Conservation (phyloP, 2,888 invertebrate genomes). For the Rhamphomyia laevipes region DNA sequence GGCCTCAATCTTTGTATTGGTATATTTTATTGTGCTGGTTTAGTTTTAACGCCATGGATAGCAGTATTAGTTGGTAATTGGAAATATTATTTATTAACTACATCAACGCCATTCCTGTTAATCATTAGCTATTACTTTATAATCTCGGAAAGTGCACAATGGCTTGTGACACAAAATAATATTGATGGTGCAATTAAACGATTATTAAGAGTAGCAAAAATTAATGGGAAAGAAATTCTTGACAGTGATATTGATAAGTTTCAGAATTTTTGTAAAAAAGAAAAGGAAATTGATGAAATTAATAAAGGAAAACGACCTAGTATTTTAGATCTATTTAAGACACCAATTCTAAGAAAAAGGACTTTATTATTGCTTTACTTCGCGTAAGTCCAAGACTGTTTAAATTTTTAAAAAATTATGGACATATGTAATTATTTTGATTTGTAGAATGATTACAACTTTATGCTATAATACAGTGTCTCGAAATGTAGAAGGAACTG, state of each 20-base stretch:
- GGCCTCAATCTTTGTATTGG: conserved; percentile 42
- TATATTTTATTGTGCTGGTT: conserved; percentile 40
- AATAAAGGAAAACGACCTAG: conserved; percentile 5
- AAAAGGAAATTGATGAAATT: conserved; percentile 7
- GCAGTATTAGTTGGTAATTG: conserved; percentile 33
- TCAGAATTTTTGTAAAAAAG: conserved; percentile 10
- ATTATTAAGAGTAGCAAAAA: conserved; percentile 37
- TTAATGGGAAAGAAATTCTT: conserved; percentile 34
- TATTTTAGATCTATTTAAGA: conserved; percentile 34
- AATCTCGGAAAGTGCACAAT: conserved; percentile 43
- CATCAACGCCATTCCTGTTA: conserved; percentile 34
- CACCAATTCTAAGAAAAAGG: conserved; percentile 37
- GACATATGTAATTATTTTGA: too few species aligned
- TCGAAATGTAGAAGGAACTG: conserved; percentile 38
- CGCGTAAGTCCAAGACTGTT: conserved; percentile 40
- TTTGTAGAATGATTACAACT: conserved; percentile 41
- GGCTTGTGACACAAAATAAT: conserved; percentile 40
- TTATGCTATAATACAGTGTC: conserved; percentile 43
- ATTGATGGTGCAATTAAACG: conserved; percentile 37
- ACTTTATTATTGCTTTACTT: conserved; percentile 40
- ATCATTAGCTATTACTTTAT: conserved; percentile 36
- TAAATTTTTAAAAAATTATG: too few species aligned
- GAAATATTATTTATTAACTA: conserved; percentile 36
- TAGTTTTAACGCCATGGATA: conserved; percentile 36
- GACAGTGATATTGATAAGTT: conserved; percentile 16